phyloP scores from a whole-genome alignment of 2,113 vertebrate species.

The Brachirus orientalis region DNA sequence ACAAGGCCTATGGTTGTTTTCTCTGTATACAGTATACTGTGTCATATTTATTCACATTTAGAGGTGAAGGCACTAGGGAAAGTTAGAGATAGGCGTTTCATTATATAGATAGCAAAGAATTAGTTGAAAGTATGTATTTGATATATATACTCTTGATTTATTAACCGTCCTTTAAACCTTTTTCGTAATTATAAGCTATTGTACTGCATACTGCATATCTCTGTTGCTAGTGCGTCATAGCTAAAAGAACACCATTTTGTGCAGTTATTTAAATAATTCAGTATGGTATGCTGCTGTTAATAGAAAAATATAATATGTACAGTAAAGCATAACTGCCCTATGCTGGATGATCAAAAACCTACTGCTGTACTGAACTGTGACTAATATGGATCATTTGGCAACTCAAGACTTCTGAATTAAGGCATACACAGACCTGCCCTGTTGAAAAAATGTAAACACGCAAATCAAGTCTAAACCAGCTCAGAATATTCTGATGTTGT shows the following conservation, averaged over 20 bases:
- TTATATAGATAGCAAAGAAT: neutral
- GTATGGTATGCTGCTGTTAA: neutral
- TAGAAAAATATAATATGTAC: constrained; percentile 13
- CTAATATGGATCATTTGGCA: constrained; percentile 42
- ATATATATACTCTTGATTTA: neutral
- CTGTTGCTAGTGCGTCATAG: neutral
- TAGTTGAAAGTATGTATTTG: neutral
- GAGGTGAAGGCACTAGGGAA: neutral
- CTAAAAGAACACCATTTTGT: neutral
- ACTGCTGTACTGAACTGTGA: constrained; percentile 34
- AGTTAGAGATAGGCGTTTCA: neutral
- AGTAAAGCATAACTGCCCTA: constrained; percentile 21
- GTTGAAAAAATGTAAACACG: constrained; percentile 26
- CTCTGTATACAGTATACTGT: neutral
- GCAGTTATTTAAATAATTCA: constrained; percentile 8
- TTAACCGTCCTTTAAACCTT: neutral
- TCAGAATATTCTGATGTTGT: constrained; percentile 5
- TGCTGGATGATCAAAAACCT: constrained; percentile 42
- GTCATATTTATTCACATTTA: neutral
- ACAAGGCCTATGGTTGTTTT: neutral
- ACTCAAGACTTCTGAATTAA: constrained; percentile 30
- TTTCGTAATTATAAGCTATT: too few relatives aligned
- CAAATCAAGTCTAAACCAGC: constrained; percentile 19
- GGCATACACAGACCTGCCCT: constrained; percentile 30
- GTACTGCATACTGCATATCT: neutral